A percentile compares a stretch with the other conserved stretches of the same genome.
These are phyloP conservation scores for Acronicta psi DNA, from an alignment of 2,888 invertebrate genomes.

Conservation along the genomic window DNA sequence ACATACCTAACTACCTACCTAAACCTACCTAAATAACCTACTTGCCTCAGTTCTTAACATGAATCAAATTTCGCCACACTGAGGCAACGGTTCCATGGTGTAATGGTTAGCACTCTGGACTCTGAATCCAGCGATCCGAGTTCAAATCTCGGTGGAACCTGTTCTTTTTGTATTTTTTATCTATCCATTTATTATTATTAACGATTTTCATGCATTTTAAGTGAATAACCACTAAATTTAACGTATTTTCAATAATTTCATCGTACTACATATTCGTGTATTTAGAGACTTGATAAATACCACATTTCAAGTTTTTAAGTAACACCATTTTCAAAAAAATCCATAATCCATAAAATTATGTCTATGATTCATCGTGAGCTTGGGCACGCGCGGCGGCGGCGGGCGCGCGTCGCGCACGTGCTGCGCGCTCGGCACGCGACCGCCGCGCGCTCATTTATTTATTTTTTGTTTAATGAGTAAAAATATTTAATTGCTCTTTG, in stretches of 20 bases:
- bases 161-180: conserved; percentile 36
- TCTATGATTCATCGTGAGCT: conserved; percentile 29
- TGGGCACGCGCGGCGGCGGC: conserved; percentile 3
- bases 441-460: conserved; percentile 56
- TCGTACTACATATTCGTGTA: no score
- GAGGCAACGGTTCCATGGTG: conserved; percentile 90
- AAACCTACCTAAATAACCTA: no score
- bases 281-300: no score
- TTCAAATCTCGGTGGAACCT: conserved; percentile 94
- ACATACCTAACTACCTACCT: no score
- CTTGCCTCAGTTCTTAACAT: no score
- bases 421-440: conserved; percentile 54
- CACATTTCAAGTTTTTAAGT: not conserved
- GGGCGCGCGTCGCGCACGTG: conserved; percentile 58
- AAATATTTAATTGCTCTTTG: conserved; percentile 79
- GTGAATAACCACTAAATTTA: not conserved
- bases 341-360: conserved; percentile 48
- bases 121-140: conserved; percentile 94
- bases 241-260: not conserved
- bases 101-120: conserved; percentile 94
- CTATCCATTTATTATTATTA: not conserved
- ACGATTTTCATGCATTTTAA: not conserved
- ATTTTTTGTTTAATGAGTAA: conserved; percentile 74
- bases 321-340: conserved; percentile 34
- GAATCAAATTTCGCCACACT: not conserved